Percentiles rank a stretch among this genome's conserved stretches.
phyloP scores from a whole-genome alignment of 2,113 vertebrate genomes.

The Rana temporaria region DNA sequence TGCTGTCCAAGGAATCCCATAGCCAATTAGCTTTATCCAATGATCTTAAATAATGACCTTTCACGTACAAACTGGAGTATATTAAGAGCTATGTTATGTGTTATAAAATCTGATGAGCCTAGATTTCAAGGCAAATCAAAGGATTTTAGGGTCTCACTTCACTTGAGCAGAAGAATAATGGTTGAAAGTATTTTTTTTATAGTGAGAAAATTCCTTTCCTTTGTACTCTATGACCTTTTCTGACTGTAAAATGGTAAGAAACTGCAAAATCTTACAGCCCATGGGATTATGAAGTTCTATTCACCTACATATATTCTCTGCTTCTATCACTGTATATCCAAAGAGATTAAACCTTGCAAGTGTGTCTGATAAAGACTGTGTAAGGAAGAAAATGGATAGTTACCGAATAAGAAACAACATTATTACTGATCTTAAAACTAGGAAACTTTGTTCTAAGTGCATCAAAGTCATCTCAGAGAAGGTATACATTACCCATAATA shows the following conservation, averaged over 20 bases:
- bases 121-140: conserved; percentile 41
- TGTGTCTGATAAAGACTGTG: not conserved
- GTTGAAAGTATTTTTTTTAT: conserved; percentile 40
- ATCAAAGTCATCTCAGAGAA: no score
- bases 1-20: conserved; percentile 37
- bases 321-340: conserved; percentile 7
- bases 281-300: conserved; percentile 33
- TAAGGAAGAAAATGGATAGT: not conserved
- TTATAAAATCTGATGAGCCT: conserved; percentile 19
- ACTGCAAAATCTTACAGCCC: conserved; percentile 41
- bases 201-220: conserved; percentile 48
- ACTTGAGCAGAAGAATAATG: conserved; percentile 40
- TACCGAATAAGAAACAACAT: no score
- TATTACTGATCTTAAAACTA: no score
- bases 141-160: conserved; percentile 39
- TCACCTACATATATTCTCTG: conserved; percentile 48
- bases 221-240: conserved; percentile 51
- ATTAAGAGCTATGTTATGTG: conserved; percentile 41
- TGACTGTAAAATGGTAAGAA: conserved; percentile 50
- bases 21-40: conserved; percentile 52
- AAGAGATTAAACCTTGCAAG: conserved; percentile 26
- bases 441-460: no score
- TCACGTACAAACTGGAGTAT: conserved; percentile 36
- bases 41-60: conserved; percentile 52
- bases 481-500: no score